These are phyloP conservation scores for Anoncus sp. DNA, from an alignment of 2,888 invertebrate genomes.

Conservation along the genomic window DNA sequence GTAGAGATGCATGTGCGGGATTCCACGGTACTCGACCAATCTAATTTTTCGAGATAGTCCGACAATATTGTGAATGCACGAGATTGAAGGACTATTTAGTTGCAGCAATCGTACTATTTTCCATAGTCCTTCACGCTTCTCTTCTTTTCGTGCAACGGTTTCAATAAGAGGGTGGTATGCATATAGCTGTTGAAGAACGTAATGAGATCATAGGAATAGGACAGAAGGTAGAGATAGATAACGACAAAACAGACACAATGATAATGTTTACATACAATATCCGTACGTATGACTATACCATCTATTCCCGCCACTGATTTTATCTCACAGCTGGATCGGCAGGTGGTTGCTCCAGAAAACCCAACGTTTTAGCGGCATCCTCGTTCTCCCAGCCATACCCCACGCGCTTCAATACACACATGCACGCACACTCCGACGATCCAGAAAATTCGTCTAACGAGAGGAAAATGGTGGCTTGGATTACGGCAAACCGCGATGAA, in stretches of 20 bases:
- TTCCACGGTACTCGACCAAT: slow-evolving; percentile 1
- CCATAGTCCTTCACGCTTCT: no score
- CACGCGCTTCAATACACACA: neutral
- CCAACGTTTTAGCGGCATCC: slow-evolving; percentile 38
- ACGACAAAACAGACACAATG: neutral
- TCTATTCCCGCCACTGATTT: slow-evolving; percentile 58
- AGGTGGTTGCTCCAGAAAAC: slow-evolving; percentile 72
- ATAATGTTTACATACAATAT: slow-evolving; percentile 10
- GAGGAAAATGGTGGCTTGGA: slow-evolving; percentile 61
- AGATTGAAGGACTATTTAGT: no score
- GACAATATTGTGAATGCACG: no score
- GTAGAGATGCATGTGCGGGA: neutral
- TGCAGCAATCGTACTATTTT: no score
- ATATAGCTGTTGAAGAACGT: no score
- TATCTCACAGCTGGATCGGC: slow-evolving; percentile 71
- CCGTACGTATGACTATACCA: neutral
- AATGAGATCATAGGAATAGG: no score
- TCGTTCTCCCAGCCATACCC: neutral
- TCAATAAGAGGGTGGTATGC: no score
- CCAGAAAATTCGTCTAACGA: slow-evolving; percentile 62
- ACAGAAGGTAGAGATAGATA: no score
- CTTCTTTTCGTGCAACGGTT: no score
- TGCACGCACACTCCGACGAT: slow-evolving; percentile 3
- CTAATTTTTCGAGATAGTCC: neutral
- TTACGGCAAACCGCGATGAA: slow-evolving; percentile 60